Conservation (phyloP, 1,140 invertebrate species). For the Leucophenga varia region DNA sequence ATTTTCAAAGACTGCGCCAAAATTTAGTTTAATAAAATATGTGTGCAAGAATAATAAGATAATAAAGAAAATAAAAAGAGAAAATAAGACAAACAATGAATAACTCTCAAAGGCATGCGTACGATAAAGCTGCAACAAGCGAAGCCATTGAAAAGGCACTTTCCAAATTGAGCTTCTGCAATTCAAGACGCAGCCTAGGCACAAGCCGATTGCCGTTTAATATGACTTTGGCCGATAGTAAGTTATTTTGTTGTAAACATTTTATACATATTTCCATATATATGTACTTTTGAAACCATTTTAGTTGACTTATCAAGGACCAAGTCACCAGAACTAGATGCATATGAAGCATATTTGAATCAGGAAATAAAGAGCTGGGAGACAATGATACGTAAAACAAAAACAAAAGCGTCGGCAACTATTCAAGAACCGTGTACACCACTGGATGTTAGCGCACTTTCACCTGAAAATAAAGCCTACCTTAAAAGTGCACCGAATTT, state of each 20-base stretch:
- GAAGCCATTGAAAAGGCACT: too few relatives aligned
- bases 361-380: conserved; percentile 17
- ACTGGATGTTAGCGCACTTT: conserved; percentile 11
- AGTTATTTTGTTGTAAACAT: background rate
- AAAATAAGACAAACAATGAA: too few relatives aligned
- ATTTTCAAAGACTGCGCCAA: too few relatives aligned
- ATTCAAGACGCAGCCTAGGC: too few relatives aligned
- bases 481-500: conserved; percentile 30
- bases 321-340: background rate
- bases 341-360: conserved; percentile 7
- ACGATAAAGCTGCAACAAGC: too few relatives aligned
- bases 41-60: too few relatives aligned
- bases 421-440: conserved; percentile 6
- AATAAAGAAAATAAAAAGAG: too few relatives aligned
- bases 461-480: conserved; percentile 12
- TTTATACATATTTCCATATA: background rate
- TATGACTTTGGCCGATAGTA: conserved; percentile 15
- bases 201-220: too few relatives aligned
- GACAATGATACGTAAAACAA: too few relatives aligned
- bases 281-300: background rate
- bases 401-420: background rate
- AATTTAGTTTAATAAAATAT: too few relatives aligned
- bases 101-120: too few relatives aligned
- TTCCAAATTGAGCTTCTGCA: too few relatives aligned
- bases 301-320: background rate